Evolutionary conservation across 2,888 invertebrate genomes (phyloP), one percentile per base, ranked within the genome.

Genomic region (Nyleta sp.): DNA sequence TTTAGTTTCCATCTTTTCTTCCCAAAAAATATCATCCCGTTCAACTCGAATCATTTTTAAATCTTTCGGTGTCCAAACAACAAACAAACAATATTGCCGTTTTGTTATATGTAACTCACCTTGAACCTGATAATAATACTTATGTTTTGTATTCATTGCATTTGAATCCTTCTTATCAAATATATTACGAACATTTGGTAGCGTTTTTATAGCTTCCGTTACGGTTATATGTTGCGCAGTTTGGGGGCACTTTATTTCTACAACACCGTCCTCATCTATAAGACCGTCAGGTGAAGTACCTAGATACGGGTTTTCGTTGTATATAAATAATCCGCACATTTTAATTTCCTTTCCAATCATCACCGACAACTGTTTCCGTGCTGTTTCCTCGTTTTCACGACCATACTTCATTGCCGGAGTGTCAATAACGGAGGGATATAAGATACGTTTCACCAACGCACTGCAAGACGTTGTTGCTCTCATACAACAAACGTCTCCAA

Each of bases 61-160:
- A 52, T 75, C 74, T 5, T 46, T 17, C 0, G 78, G 65, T 20
- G 82, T 85, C 80, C 81, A 83, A 13, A 85, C 10, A 8, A 64
- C 75, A 60, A 84, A 84, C 2, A 81, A n/a, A 38, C 38, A 53
- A 38, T 53, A 53, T 10, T 53, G 13, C 15, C 38, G 31, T 5
- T 46, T 46, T 13, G 28, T 28, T 28, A 28, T 28, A 4, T 28
- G 60, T 33, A 15, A 60, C 15, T 57, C 28, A 28, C 57, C 57
- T 28, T 57, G 57, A 2, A 57, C 35, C 38, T 57, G 57, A 22
- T 46, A 60, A 13, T 22, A 44, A 20, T 31, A 60, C 6, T 38
- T 17, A 46, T 44, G 46, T 8, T 17, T 28, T 31, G 2, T 10
- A 48, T 48, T 62, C 46, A 62, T 62, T 18, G 15, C 17, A 20